Base-by-base conservation (phyloP, 2,888 invertebrate genomes). In the Drosophila differens region DNA sequence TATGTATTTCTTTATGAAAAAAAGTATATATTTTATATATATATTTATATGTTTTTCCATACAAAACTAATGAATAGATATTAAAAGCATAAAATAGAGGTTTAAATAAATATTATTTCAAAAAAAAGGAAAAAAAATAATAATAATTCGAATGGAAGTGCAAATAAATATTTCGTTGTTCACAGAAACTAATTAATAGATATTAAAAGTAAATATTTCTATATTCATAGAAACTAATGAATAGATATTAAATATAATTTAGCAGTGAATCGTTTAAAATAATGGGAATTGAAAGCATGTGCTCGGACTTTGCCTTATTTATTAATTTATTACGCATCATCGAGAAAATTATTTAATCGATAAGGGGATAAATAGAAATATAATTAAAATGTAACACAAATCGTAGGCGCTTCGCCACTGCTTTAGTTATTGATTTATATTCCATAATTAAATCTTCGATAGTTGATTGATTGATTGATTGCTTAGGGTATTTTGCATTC, bases 401-500 rank as follows among this genome's bases (percentile, higher is more conserved):
- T 10, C 10, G n/a, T 2, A n/a, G 4, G n/a, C 0, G 41, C 41
- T n/a, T 41, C n/a, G 10, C 9, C n/a, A n/a, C n/a, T n/a, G 41
- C 4, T n/a, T 10, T n/a, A 41, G 5, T 41, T 41, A n/a, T n/a
- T 41, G 41, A 16, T 47, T 47, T 9, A 9, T 4, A 16, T 16
- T 16, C 2, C 47, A 7, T 4, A 47, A 25, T 16, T 2, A 47
- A 7, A 4, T 25, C 1, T 47, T 25, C 9, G 16, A 47, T 16
- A 1, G 25, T 12, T 30, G 10, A 35, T 25, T 25, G 16, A 44
- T 10, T 44, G 4, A 44, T 10, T 44, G 4, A 10, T 47, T 22
- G 19, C 4, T 51, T 41, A 76, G 64, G 4, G 64, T 53, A 53
- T 66, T 70, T 30, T 2, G 3, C 5, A 37, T 30, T 65, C 59